These are phyloP conservation scores for Strix uralensis DNA, from an alignment of 2,113 vertebrate genomes.

Conservation along the genomic window DNA sequence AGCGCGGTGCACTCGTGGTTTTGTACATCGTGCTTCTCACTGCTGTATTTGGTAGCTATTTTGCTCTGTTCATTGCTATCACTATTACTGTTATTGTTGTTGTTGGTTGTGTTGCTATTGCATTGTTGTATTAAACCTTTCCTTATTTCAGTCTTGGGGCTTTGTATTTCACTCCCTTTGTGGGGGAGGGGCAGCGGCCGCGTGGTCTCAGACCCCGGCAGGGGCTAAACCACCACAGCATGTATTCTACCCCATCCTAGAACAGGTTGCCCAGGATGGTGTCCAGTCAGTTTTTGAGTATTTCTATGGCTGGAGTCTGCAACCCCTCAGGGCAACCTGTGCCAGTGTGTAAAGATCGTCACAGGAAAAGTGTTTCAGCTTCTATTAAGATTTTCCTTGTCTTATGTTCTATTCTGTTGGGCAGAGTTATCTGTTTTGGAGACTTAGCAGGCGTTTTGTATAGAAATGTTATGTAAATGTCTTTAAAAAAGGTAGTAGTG, in stretches of 20 bases:
- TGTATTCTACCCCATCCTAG: rapidly evolving
- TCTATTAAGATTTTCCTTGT: not conserved
- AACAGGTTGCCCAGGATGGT: not conserved
- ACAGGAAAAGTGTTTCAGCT: not conserved
- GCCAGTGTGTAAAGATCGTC: not conserved
- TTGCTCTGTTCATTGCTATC: too few species aligned
- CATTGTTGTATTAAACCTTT: too few species aligned
- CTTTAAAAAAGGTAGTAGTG: not conserved
- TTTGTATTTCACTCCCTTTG: too few species aligned
- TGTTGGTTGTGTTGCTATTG: too few species aligned
- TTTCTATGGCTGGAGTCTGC: not conserved
- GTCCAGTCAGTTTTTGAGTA: not conserved
- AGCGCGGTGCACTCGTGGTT: too few species aligned
- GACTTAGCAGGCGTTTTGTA: not conserved
- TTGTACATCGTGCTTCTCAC: too few species aligned
- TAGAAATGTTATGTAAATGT: not conserved
- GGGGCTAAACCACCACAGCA: too few species aligned
- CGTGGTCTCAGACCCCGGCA: too few species aligned
- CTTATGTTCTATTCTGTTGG: not conserved
- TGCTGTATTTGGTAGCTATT: too few species aligned
- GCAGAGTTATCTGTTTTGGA: not conserved
- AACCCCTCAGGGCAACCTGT: rapidly evolving
- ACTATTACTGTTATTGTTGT: too few species aligned
- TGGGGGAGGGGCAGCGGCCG: too few species aligned
- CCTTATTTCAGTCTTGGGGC: too few species aligned